Evolutionary conservation across 2,888 invertebrate genomes (phyloP), one percentile per base, ranked within the genome.

Genomic region (Empis stercorea): DNA sequence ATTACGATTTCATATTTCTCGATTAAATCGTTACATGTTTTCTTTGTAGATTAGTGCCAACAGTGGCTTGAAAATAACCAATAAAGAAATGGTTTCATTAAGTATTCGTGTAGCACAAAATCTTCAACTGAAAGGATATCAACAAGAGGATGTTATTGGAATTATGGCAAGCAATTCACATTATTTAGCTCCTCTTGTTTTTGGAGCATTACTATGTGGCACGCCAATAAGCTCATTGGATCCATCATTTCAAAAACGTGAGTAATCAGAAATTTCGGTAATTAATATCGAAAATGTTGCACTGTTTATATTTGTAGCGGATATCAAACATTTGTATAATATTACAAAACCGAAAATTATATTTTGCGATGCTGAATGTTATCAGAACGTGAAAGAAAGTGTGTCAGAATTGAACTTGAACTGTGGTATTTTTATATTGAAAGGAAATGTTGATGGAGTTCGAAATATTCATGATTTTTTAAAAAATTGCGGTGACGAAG

Each of bases 21-120:
- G n/a, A n/a, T n/a, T n/a, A n/a, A n/a, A n/a, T 20, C 5, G 20
- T 20, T 4, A 27, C 23, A 6, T 6, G 7, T 34, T 34, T 34
- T 13, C 32, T n/a, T n/a, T n/a, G n/a, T 79, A 66, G 66, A 63
- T 66, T 23, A 64, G 60, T 10, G 65, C 61, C 40, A 59, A 60
- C 10, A 64, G 61, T 41, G 64, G 62, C 27, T 60, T 60, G 0
- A 55, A 57, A 1, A 42, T 66, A 10, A 66, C 61, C 7, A 62
- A 63, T 51, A 56, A 57, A 30, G 61, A 67, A 40, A 62, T 64
- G 27, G 53, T 61, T 9, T 57, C 56, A 11, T 57, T 62, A 48
- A 63, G 38, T 2, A 44, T 17, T 14, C 47, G 46, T 16, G 20
- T 37, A 14, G 51, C 51, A 7, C 46, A 43, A 30, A 43, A 49